phyloP scores from a whole-genome alignment of 2,113 vertebrate genomes.

The Calypte anna region DNA sequence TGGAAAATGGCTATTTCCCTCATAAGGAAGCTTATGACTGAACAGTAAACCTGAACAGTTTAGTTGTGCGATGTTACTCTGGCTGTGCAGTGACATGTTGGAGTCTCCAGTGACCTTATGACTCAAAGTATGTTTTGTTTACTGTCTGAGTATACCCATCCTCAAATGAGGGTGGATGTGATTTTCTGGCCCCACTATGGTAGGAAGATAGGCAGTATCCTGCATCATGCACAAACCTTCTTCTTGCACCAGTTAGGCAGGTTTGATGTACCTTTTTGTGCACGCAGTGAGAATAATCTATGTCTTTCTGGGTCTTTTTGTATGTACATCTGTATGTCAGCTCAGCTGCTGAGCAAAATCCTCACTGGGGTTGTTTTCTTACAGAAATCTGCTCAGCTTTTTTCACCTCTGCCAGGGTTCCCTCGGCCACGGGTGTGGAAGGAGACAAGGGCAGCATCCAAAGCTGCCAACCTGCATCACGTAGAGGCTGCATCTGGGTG shows the following conservation, averaged over 20 bases:
- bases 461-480: not conserved
- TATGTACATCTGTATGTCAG: fast-evolving
- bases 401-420: not conserved
- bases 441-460: not conserved
- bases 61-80: not conserved
- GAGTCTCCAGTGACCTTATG: fast-evolving
- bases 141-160: not conserved
- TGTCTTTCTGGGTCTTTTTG: not conserved
- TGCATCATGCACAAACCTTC: not conserved
- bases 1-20: not conserved
- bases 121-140: not conserved
- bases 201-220: not conserved
- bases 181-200: not conserved
- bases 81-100: fast-evolving
- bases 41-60: not conserved
- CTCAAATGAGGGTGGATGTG: not conserved
- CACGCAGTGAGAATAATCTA: not conserved
- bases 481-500: not conserved
- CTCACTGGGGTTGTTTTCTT: not conserved
- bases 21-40: not conserved
- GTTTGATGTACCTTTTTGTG: not conserved
- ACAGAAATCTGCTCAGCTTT: not conserved
- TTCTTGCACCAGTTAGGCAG: no score
- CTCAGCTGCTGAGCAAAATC: not conserved
- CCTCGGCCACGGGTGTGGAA: not conserved